Evolutionary conservation across 2,888 invertebrate genomes (phyloP), one percentile per base, ranked within the genome.

Genomic region (Parnassius mnemosyne): DNA sequence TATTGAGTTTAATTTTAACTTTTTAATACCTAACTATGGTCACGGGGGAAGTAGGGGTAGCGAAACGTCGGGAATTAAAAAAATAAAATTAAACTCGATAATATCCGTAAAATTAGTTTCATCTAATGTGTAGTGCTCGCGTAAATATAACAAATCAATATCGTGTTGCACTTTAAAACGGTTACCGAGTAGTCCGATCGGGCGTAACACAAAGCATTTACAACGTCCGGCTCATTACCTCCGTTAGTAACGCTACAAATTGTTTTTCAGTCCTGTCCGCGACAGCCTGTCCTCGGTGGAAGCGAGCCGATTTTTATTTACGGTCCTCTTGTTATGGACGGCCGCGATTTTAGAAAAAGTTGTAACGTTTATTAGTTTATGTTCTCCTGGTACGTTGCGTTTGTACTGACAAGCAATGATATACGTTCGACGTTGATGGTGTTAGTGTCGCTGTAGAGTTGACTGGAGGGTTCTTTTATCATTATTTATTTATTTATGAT

Each of bases 211-310:
- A 16, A 41, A 51, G 57, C 61, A 61, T 55, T 59, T 13, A 59
- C 63, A 63, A 59, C 59, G 58, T 63, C 54, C 63, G 63, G 47
- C 63, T 63, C 63, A 63, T 63, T 63, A 55, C 58, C 46, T 55
- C 16, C 63, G 42, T 54, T 41, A 52, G 63, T 63, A 50, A 59
- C 51, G 63, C 78, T 75, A 82, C 78, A 81, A 80, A 82, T 81
- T 69, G 77, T 75, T 61, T 68, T 73, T 51, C 68, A 55, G 64
- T 49, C 61, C 72, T 80, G 82, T 64, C 54, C 20, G 63, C 69
- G 79, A 78, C 81, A 71, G 74, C 66, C 65, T 65, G 69, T 69
- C 68, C 61, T 65, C 53, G 50, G 34, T 46, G 58, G 59, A 63
- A 58, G 60, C 57, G 57, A 50, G 34, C 52, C 58, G 57, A 57